A percentile compares a stretch with the other conserved stretches of the same genome.
Conservation (phyloP, 2,888 invertebrate species). For the Lobophora halterata region DNA sequence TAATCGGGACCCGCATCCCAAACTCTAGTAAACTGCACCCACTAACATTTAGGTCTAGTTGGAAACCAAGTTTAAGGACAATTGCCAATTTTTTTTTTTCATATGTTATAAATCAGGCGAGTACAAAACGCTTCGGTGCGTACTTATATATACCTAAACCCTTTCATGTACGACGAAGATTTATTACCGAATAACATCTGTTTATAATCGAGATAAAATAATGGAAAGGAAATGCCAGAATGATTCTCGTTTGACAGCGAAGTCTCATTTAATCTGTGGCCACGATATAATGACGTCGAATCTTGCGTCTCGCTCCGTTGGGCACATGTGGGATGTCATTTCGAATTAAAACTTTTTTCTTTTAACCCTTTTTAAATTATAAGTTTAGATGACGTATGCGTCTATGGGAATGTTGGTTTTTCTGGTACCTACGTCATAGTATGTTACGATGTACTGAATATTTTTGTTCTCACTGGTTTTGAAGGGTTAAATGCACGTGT, state of each 20-base stretch:
- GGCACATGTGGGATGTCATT: constrained; percentile 55
- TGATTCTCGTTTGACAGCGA: constrained; percentile 62
- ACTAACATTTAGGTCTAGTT: too few species aligned
- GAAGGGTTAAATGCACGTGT: constrained; percentile 13
- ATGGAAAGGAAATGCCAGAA: constrained; percentile 52
- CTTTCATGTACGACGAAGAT: constrained; percentile 59
- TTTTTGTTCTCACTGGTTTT: constrained; percentile 4
- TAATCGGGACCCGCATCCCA: too few species aligned
- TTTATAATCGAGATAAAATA: constrained; percentile 67
- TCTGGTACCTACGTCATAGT: constrained; percentile 18
- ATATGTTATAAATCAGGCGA: too few species aligned
- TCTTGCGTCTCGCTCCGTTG: constrained; percentile 34
- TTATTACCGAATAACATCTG: constrained; percentile 69
- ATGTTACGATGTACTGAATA: constrained; percentile 2
- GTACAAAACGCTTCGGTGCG: too few species aligned
- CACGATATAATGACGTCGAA: constrained; percentile 48
- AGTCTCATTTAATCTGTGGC: constrained; percentile 11
- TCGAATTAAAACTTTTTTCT: constrained; percentile 62
- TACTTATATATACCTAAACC: constrained; percentile 25
- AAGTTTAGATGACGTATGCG: constrained; percentile 54
- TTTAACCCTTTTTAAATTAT: constrained; percentile 71
- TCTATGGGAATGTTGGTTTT: constrained; percentile 57
- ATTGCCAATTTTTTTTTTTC: too few species aligned
- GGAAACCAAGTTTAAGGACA: too few species aligned
- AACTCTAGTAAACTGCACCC: too few species aligned